Evolutionary conservation across 2,113 vertebrate species (phyloP).

Genomic region (Trematocara macrostoma): DNA sequence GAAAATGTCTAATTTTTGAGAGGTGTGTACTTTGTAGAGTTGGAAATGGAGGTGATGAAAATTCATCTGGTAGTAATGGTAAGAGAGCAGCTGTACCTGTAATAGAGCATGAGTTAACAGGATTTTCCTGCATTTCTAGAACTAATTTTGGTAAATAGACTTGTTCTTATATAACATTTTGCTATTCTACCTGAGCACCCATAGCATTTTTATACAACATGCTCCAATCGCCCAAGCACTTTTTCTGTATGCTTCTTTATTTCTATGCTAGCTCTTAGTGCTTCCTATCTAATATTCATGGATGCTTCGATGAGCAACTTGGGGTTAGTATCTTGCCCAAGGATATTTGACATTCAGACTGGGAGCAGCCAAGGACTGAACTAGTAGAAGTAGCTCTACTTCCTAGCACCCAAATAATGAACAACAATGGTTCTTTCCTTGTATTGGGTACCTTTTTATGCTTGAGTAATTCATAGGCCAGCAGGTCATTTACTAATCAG

Average conservation of each 20-base stretch:
- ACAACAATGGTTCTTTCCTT: not conserved
- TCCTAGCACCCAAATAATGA: not conserved
- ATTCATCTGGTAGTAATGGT: not conserved
- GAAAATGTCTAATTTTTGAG: not conserved
- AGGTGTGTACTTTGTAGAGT: not conserved
- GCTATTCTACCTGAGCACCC: not conserved
- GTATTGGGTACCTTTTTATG: not conserved
- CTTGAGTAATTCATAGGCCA: not conserved
- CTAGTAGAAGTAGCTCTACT: not conserved
- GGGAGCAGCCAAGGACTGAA: not conserved
- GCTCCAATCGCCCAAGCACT: not conserved
- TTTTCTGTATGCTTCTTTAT: not conserved
- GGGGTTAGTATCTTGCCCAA: not conserved
- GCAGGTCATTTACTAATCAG: not conserved
- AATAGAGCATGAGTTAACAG: not conserved
- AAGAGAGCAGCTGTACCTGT: not conserved
- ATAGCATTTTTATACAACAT: not conserved
- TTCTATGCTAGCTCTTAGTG: not conserved
- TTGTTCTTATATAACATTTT: not conserved
- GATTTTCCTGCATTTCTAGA: not conserved
- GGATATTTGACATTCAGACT: not conserved
- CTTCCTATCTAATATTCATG: not conserved
- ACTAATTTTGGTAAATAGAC: not conserved
- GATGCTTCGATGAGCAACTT: not conserved
- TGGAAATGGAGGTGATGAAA: not conserved